Percentiles rank a stretch among this genome's conserved stretches.
Conservation (phyloP, 23 tunicate species). For the Corella eumyota region DNA sequence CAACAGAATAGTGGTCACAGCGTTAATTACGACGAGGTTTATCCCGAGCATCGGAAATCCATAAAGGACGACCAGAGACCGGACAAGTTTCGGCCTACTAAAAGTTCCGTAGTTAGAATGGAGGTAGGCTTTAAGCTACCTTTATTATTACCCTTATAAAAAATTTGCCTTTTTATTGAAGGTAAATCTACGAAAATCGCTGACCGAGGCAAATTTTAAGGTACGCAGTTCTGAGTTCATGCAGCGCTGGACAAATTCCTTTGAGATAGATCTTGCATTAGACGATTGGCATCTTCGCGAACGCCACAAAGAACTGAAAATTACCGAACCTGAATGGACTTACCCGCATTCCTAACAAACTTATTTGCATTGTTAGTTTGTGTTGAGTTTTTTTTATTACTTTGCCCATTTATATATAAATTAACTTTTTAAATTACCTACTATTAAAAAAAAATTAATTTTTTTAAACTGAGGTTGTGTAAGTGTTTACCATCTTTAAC, state of each 20-base stretch:
- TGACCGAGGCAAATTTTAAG: conserved; percentile 53
- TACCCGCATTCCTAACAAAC: too few species aligned
- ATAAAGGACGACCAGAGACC: conserved; percentile 1
- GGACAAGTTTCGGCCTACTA: conserved; percentile 47
- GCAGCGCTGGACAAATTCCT: conserved; percentile 44
- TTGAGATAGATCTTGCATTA: conserved; percentile 40
- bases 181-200: conserved; percentile 48
- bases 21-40: conserved; percentile 48
- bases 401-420: too few species aligned
- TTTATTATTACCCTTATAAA: neutral
- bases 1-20: conserved; percentile 36
- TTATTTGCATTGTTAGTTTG: too few species aligned
- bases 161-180: neutral
- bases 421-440: too few species aligned
- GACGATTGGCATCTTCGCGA: too few species aligned
- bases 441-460: too few species aligned
- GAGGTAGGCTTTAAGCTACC: conserved; percentile 30
- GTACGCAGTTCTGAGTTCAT: conserved; percentile 43
- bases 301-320: too few species aligned
- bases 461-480: too few species aligned
- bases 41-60: conserved; percentile 1
- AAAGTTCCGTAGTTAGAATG: conserved; percentile 43
- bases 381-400: too few species aligned
- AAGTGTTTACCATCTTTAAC: too few species aligned
- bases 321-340: too few species aligned